Base-by-base conservation (phyloP, 2,797 vertebrate genomes). In the Esox masquinongy region DNA sequence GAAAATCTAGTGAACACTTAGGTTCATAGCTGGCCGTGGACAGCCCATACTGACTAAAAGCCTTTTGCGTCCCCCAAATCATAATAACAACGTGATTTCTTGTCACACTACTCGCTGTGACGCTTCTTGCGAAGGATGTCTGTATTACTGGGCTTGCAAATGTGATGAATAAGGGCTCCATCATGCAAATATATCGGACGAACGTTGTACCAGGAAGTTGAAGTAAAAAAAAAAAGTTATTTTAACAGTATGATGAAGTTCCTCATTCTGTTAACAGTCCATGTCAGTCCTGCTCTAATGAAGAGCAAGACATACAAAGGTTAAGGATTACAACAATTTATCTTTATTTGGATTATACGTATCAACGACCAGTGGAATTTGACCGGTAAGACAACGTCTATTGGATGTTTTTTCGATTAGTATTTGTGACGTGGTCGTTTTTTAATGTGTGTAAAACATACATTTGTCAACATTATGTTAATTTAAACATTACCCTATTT, bases 181-280 rank as follows among this genome's bases (percentile, higher is more conserved):
- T 68, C 73, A 88, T 85, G 86, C 84, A 86, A 86, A 88, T 78
- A 53, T 26, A 72, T 26, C 31, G 50, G 70, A 61, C 70, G 56
- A 61, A 61, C 56, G 9, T 61, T 66, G 63, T 74, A 85, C 75
- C 80, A 84, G 82, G 87, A 88, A 88, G 87, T 84, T 70, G 72
- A 56, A 76, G 61, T 24, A 8, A 61, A 61, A 82, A 79, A 8
- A 61, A 61, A 82, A 79, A 68, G 69, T 69, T 39, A 72, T 24
- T 70, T 75, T 70, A 63, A 26, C 74, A 68, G 43, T 47, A 47
- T 1, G 78, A 69, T 67, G 64, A 67, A 67, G 82, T 85, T 86
- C 83, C 85, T 86, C 80, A 80, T 83, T 83, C 70, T 76, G 72
- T 29, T 56, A 64, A 68, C 36, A 15, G 26, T 24, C 19, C 26